phyloP scores from a whole-genome alignment of 2,888 invertebrate genomes.

The Neoitamus cyanurus region DNA sequence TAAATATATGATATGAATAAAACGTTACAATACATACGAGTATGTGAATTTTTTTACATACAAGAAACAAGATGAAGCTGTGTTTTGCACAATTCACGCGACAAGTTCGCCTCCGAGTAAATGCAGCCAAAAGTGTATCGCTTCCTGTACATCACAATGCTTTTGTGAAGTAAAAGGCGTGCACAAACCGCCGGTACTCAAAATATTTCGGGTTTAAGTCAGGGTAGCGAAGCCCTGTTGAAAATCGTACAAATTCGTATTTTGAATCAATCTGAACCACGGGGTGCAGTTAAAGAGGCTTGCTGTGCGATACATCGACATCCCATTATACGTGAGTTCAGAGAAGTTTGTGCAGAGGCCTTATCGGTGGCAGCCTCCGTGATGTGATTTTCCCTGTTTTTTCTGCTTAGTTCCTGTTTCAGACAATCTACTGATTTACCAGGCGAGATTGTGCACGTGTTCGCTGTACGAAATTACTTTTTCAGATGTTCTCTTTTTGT shows the following conservation, averaged over 20 bases:
- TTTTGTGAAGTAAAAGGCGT: neutral
- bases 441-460: neutral
- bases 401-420: neutral
- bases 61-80: too few relatives aligned
- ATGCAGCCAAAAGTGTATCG: neutral
- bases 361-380: neutral
- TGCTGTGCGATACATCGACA: neutral
- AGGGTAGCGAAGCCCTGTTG: neutral
- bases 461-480: neutral
- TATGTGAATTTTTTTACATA: too few relatives aligned
- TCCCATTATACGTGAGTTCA: neutral
- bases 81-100: neutral
- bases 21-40: too few relatives aligned
- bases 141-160: neutral
- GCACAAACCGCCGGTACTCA: neutral
- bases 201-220: neutral
- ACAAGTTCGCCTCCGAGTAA: neutral
- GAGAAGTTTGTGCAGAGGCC: neutral
- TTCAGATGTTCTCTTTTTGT: neutral
- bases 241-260: neutral
- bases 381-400: neutral
- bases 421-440: neutral
- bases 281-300: neutral
- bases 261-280: neutral
- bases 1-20: too few relatives aligned